Conservation (phyloP, 2,888 invertebrate genomes). For the Hydraecia micacea region DNA sequence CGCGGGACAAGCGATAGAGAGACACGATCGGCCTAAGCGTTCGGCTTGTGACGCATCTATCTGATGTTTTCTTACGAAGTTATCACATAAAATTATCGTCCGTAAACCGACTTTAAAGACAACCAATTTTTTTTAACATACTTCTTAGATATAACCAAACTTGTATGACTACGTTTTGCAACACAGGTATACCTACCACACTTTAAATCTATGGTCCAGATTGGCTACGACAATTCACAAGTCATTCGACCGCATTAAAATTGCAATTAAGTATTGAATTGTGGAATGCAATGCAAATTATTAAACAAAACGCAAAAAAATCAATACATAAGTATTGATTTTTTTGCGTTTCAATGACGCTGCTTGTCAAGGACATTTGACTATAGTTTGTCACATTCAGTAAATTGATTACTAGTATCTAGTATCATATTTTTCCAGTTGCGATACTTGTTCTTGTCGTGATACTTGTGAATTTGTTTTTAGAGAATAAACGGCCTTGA, state of each 20-base stretch:
- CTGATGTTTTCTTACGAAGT: no score
- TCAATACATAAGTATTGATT: not conserved
- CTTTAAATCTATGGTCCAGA: not conserved
- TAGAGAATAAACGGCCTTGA: not conserved
- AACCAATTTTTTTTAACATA: no score
- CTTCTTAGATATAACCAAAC: not conserved
- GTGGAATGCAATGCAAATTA: no score
- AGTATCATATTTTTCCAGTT: not conserved
- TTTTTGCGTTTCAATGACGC: not conserved
- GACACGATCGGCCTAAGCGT: no score
- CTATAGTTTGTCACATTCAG: not conserved
- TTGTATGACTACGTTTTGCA: constrained; percentile 7
- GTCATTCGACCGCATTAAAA: not conserved
- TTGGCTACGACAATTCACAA: not conserved
- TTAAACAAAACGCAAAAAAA: no score
- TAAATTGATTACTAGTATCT: not conserved
- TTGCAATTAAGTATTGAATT: not conserved
- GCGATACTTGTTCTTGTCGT: no score
- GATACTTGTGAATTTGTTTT: constrained; percentile 9
- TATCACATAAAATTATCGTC: no score
- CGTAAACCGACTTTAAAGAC: no score
- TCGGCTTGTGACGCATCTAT: no score
- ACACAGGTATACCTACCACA: not conserved
- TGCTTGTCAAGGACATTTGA: not conserved
- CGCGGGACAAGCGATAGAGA: no score